A percentile compares a stretch with the other conserved stretches of the same genome.
Conservation (phyloP, 2,797 vertebrate species). For the Tolypeutes matacus region DNA sequence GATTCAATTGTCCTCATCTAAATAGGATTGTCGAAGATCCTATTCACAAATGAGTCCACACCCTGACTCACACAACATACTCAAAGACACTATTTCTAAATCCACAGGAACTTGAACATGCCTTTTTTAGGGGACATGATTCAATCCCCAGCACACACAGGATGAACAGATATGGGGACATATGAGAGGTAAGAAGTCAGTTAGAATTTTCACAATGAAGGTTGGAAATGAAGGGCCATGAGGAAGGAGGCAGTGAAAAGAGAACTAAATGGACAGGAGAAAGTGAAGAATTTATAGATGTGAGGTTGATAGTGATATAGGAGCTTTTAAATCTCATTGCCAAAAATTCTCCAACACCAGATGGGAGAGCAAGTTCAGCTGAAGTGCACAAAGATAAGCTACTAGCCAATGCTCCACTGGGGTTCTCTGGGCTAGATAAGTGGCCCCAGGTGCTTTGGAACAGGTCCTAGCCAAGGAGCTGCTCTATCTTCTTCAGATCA, state of each 20-base stretch:
- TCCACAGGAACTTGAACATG: too few relatives aligned
- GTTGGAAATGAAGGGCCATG: neutral
- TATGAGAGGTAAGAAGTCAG: neutral
- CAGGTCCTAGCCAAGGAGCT: neutral
- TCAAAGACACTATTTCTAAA: too few relatives aligned
- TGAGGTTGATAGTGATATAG: neutral
- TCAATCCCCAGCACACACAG: neutral
- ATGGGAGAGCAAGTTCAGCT: conserved; percentile 6
- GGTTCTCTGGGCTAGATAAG: neutral
- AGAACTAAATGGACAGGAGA: neutral
- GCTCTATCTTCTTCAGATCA: neutral
- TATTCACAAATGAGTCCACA: too few relatives aligned
- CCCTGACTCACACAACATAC: too few relatives aligned
- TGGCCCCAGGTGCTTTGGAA: neutral
- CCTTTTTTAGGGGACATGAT: too few relatives aligned
- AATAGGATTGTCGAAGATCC: too few relatives aligned
- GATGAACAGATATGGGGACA: neutral
- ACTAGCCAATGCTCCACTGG: neutral
- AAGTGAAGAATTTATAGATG: neutral
- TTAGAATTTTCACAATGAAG: neutral
- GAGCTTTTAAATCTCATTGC: neutral
- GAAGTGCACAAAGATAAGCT: neutral
- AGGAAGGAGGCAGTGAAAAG: neutral
- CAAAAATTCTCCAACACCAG: neutral
- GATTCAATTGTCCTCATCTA: too few relatives aligned